Percentiles rank a stretch among this genome's conserved stretches.
phyloP scores from a whole-genome alignment of 2,888 invertebrate genomes.

The Rotaria sp. region DNA sequence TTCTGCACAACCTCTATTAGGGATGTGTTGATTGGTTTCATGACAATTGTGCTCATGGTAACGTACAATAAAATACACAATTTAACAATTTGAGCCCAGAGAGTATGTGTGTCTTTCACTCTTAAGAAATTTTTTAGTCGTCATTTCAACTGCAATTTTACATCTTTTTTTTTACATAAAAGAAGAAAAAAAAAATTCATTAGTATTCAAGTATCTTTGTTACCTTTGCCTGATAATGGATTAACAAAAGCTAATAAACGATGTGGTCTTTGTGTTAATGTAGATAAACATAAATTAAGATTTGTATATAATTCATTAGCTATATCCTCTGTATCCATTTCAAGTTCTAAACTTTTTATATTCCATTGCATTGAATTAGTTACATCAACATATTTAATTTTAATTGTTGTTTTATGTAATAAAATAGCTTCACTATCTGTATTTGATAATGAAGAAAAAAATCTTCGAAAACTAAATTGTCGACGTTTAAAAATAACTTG shows the following conservation, averaged over 20 bases:
- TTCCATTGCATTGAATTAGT: background rate
- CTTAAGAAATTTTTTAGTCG: too few species aligned
- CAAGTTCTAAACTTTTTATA: background rate
- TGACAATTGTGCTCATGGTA: too few species aligned
- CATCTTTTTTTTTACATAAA: too few species aligned
- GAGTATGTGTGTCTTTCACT: too few species aligned
- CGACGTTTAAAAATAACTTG: background rate
- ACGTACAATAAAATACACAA: too few species aligned
- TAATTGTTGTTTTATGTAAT: background rate
- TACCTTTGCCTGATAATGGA: conserved; percentile 26
- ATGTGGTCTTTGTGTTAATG: background rate
- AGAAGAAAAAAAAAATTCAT: background rate
- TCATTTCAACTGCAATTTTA: too few species aligned
- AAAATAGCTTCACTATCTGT: background rate
- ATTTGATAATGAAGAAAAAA: background rate
- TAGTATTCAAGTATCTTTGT: background rate
- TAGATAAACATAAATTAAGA: background rate
- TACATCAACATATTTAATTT: background rate
- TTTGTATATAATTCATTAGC: background rate
- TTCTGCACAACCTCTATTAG: too few species aligned
- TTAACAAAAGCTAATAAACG: conserved; percentile 27
- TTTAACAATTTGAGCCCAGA: too few species aligned
- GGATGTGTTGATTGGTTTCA: too few species aligned
- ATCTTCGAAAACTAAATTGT: background rate
- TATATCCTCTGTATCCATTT: background rate